phyloP scores from a whole-genome alignment of 2,797 vertebrate species.

The Lindbergichthys nudifrons region DNA sequence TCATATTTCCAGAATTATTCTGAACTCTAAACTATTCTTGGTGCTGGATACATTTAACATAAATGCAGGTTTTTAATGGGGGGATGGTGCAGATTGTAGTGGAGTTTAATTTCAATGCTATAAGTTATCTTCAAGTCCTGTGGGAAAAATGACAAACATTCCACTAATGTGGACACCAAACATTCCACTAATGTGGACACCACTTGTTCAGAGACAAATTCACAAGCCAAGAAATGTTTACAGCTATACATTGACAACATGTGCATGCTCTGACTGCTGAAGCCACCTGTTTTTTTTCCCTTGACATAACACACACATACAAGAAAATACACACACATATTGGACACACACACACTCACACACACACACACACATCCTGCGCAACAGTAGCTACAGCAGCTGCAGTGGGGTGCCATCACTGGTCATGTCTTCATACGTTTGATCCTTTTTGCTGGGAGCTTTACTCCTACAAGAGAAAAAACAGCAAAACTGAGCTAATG shows the following conservation, averaged over 20 bases:
- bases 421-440: constrained; percentile 82
- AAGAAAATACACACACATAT: constrained; percentile 10
- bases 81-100: background rate
- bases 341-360: constrained; percentile 14
- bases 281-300: constrained; percentile 62
- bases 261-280: constrained; percentile 38
- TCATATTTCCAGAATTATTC: background rate
- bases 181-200: constrained; percentile 49
- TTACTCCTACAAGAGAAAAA: constrained; percentile 79
- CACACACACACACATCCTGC: constrained; percentile 31
- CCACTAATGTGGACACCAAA: constrained; percentile 48
- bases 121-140: constrained; percentile 28
- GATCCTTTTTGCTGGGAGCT: constrained; percentile 79
- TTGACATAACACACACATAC: constrained; percentile 32
- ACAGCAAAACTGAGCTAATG: constrained; percentile 89
- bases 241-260: constrained; percentile 44
- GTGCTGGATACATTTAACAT: background rate
- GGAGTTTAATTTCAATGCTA: constrained; percentile 2
- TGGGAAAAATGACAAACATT: constrained; percentile 67
- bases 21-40: background rate
- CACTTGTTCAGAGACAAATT: constrained; percentile 47
- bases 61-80: background rate
- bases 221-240: constrained; percentile 40
- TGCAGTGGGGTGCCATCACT: constrained; percentile 74
- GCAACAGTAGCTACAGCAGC: constrained; percentile 72